A percentile compares a stretch with the other conserved stretches of the same genome.
phyloP scores from a whole-genome alignment of 1,140 invertebrate genomes.

The Drosophila lowei region DNA sequence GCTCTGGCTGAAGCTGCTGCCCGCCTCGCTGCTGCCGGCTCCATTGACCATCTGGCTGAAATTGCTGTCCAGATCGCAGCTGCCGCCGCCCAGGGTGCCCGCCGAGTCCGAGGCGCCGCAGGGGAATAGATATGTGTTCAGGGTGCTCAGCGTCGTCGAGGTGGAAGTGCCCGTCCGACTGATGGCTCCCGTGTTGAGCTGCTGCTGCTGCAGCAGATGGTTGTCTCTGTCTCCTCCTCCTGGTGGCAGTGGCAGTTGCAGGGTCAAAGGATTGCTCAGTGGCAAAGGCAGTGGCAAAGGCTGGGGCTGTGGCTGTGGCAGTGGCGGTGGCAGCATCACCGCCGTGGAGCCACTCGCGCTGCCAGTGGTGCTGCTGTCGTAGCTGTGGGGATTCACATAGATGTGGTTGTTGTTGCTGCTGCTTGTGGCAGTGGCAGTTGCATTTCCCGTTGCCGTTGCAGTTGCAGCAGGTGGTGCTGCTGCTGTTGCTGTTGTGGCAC shows the following conservation, averaged over 20 bases:
- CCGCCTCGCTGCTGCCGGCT: slow-evolving; percentile 36
- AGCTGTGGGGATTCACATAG: slow-evolving; percentile 80
- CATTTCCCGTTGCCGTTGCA: slow-evolving; percentile 3
- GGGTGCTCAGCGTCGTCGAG: slow-evolving; percentile 74
- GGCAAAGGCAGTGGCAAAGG: slow-evolving; percentile 41
- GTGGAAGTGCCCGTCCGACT: slow-evolving; percentile 51
- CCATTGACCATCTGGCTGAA: slow-evolving; percentile 79
- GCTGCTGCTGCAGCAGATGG: slow-evolving; percentile 13
- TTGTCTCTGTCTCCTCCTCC: slow-evolving; percentile 10
- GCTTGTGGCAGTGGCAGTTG: slow-evolving; percentile 12
- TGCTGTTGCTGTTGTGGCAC: background rate
- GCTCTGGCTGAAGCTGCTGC: slow-evolving; percentile 45
- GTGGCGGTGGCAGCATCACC: slow-evolving; percentile 63
- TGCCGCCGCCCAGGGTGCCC: slow-evolving; percentile 54
- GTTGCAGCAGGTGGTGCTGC: slow-evolving; percentile 13
- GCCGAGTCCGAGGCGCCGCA: slow-evolving; percentile 69
- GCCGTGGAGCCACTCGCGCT: slow-evolving; percentile 66
- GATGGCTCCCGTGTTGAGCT: slow-evolving; percentile 19
- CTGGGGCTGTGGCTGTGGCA: too few species aligned
- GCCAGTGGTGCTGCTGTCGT: slow-evolving; percentile 68
- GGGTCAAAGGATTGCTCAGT: background rate
- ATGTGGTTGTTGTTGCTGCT: slow-evolving; percentile 75
- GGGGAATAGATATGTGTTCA: slow-evolving; percentile 82
- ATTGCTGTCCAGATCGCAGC: slow-evolving; percentile 78
- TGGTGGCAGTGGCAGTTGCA: slow-evolving; percentile 20